phyloP scores from a whole-genome alignment of 2,888 invertebrate species.

The Agrochola litura region DNA sequence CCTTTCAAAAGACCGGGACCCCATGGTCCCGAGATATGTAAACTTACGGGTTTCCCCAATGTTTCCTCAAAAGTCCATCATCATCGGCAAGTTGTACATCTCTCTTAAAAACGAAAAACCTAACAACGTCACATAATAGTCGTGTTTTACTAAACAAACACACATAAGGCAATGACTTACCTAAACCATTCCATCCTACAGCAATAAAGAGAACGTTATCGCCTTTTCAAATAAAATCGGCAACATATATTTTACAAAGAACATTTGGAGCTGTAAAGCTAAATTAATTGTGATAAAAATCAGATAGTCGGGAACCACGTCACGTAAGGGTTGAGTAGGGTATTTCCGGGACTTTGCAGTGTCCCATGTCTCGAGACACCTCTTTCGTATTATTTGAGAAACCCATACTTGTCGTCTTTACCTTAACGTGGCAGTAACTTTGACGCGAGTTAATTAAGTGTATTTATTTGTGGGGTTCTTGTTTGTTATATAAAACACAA shows the following conservation, averaged over 20 bases:
- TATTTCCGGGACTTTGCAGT: constrained; percentile 60
- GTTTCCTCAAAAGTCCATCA: background rate
- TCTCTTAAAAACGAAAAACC: background rate
- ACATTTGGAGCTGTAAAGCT: constrained; percentile 53
- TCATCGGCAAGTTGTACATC: background rate
- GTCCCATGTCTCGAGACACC: constrained; percentile 65
- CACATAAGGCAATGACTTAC: background rate
- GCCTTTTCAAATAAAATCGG: constrained; percentile 36
- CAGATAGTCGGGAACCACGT: constrained; percentile 69
- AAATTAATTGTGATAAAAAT: constrained; percentile 75
- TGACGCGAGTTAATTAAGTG: constrained; percentile 22
- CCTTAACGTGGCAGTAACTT: constrained; percentile 9
- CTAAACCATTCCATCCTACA: constrained; percentile 8
- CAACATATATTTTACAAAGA: constrained; percentile 45
- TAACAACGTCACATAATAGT: background rate
- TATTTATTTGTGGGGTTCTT: background rate
- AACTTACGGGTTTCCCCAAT: background rate
- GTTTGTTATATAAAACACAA: background rate
- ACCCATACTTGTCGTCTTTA: constrained; percentile 37
- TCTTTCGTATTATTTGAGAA: constrained; percentile 66
- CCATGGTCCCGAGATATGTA: no score
- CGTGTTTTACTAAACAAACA: constrained; percentile 11
- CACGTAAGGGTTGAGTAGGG: constrained; percentile 74
- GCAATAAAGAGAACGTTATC: constrained; percentile 36
- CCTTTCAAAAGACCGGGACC: no score